Percentiles rank a stretch among this genome's conserved stretches.
These are phyloP conservation scores for Ciconia maguari DNA, from an alignment of 2,113 vertebrate species.

Conservation along the genomic window DNA sequence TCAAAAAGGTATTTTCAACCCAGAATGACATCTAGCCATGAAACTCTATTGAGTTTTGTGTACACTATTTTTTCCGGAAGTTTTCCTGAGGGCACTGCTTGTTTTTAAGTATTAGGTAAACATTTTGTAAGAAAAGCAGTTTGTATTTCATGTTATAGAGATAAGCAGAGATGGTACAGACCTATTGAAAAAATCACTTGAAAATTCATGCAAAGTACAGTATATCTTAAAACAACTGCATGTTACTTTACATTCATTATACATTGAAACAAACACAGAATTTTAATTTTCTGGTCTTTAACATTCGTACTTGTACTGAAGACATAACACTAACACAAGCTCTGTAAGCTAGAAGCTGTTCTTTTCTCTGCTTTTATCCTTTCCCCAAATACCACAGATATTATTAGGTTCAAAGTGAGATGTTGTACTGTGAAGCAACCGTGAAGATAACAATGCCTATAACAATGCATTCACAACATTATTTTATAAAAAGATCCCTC, in stretches of 20 bases:
- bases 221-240: not conserved
- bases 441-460: not conserved
- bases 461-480: not conserved
- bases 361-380: not conserved
- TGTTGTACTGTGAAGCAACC: not conserved
- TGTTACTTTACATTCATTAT: not conserved
- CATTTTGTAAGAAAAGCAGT: not conserved
- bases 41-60: not conserved
- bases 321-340: not conserved
- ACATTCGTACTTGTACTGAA: not conserved
- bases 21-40: not conserved
- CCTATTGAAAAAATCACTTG: not conserved
- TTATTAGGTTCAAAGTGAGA: not conserved
- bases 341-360: not conserved
- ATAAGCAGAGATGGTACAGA: not conserved
- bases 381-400: not conserved
- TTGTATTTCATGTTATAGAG: constrained; percentile 8
- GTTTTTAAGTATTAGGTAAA: not conserved
- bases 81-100: not conserved
- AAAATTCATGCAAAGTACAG: not conserved
- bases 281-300: not conserved
- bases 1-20: not conserved
- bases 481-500: not conserved
- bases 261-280: not conserved
- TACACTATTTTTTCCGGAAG: not conserved